Percentiles rank a stretch among this genome's conserved stretches.
Evolutionary conservation across 2,888 invertebrate species (phyloP).

Genomic region (Neoitamus cyanurus): DNA sequence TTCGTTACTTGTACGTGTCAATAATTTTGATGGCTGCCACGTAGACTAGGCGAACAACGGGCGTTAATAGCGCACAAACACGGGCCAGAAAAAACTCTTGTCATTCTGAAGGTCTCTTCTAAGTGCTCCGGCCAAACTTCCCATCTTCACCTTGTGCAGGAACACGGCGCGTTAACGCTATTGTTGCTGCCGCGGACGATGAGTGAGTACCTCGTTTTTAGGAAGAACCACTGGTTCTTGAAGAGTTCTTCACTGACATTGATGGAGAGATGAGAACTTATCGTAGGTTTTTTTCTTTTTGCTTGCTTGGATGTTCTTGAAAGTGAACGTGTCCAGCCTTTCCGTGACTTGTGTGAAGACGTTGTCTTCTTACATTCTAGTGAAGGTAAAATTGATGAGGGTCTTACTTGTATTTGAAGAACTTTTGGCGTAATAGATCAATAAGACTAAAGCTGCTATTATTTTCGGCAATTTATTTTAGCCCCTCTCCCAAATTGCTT

Average conservation of each 20-base stretch:
- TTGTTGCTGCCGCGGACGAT: not conserved
- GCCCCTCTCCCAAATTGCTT: too few species aligned
- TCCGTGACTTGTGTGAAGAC: not conserved
- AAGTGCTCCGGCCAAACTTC: slow-evolving; percentile 1
- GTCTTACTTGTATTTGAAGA: not conserved
- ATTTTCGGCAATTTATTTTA: too few species aligned
- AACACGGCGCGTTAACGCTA: not conserved
- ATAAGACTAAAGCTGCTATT: too few species aligned
- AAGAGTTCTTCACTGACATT: not conserved
- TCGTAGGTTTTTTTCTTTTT: not conserved
- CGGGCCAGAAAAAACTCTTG: slow-evolving; percentile 14
- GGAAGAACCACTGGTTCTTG: not conserved
- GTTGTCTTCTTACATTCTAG: not conserved
- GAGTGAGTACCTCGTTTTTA: not conserved
- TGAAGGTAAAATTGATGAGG: not conserved
- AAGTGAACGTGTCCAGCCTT: not conserved
- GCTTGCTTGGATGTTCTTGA: not conserved
- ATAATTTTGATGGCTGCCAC: slow-evolving; percentile 25
- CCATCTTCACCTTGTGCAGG: slow-evolving; percentile 3
- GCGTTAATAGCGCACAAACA: not conserved
- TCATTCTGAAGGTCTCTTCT: slow-evolving; percentile 17
- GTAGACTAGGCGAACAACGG: not conserved
- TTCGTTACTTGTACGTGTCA: slow-evolving; percentile 39
- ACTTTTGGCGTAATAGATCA: too few species aligned
- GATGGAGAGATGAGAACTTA: not conserved